Evolutionary conservation across 2,888 invertebrate species (phyloP).

Genomic region (Heliconius cydno): DNA sequence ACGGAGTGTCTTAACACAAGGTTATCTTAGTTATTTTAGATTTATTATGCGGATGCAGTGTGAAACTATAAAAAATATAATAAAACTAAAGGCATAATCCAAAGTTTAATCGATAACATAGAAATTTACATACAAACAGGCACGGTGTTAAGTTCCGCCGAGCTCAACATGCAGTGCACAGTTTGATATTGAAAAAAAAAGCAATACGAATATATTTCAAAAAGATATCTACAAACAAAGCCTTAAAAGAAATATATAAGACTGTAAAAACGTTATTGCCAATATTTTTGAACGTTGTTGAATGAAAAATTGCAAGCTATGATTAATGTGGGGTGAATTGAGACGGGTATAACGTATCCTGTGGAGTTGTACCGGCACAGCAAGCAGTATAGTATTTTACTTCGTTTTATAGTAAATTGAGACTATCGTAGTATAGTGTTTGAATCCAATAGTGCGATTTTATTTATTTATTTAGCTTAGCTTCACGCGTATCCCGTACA

Average conservation of each 20-base stretch:
- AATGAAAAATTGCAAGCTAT: constrained; percentile 16
- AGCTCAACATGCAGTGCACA: too few species aligned
- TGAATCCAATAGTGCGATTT: not conserved
- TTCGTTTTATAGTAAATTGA: constrained; percentile 2
- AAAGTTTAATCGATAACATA: too few species aligned
- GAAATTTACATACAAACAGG: too few species aligned
- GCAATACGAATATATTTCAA: not conserved
- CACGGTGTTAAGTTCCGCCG: too few species aligned
- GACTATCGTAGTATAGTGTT: not conserved
- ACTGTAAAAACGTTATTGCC: not conserved
- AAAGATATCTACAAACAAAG: not conserved
- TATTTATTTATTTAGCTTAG: not conserved
- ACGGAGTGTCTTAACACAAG: not conserved
- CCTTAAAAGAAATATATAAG: not conserved
- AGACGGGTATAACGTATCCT: constrained; percentile 18
- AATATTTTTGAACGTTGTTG: constrained; percentile 13
- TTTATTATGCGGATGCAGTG: too few species aligned
- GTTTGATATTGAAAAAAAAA: not conserved
- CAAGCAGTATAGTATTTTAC: not conserved
- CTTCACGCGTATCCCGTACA: not conserved
- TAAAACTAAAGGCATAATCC: too few species aligned
- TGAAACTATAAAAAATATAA: too few species aligned
- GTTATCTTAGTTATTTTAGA: too few species aligned
- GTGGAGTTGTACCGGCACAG: not conserved
- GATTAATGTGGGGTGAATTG: constrained; percentile 18